A percentile compares a stretch with the other conserved stretches of the same genome.
Conservation (phyloP, 2,797 vertebrate genomes). For the Lateolabrax maculatus region DNA sequence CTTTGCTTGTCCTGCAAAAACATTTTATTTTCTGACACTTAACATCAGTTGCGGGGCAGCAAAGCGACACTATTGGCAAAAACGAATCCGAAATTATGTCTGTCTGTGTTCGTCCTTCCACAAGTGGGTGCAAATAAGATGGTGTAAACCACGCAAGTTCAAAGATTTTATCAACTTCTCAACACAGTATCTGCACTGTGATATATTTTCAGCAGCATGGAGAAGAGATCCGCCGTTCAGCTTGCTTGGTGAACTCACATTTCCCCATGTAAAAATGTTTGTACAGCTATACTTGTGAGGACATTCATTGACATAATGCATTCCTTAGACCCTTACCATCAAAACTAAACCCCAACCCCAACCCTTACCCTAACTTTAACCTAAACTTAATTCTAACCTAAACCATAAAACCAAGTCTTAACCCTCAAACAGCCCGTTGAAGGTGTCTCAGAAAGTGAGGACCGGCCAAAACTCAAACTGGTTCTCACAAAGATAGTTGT, state of each 20-base stretch:
- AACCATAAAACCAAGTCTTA: too few relatives aligned
- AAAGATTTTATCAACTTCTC: conserved; percentile 46
- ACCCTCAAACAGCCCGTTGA: too few relatives aligned
- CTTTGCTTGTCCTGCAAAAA: neutral
- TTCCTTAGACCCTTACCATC: too few relatives aligned
- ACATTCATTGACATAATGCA: too few relatives aligned
- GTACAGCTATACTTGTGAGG: too few relatives aligned
- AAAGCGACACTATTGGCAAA: neutral
- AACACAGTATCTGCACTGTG: conserved; percentile 19
- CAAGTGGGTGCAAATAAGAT: conserved; percentile 41
- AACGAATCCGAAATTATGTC: neutral
- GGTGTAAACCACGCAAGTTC: conserved; percentile 12
- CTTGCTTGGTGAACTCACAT: conserved; percentile 21
- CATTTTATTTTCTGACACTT: neutral
- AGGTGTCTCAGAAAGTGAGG: too few relatives aligned
- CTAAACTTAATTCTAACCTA: too few relatives aligned
- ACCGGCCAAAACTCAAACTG: too few relatives aligned
- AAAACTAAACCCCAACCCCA: too few relatives aligned
- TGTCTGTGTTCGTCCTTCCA: conserved; percentile 17
- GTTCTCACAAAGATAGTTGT: too few relatives aligned
- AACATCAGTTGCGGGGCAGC: neutral
- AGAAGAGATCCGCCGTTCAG: conserved; percentile 18
- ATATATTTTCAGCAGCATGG: conserved; percentile 24
- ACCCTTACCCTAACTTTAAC: too few relatives aligned
- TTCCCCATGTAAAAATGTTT: too few relatives aligned